Evolutionary conservation across 2,797 vertebrate genomes (phyloP).

Genomic region (Anguilla obscura): DNA sequence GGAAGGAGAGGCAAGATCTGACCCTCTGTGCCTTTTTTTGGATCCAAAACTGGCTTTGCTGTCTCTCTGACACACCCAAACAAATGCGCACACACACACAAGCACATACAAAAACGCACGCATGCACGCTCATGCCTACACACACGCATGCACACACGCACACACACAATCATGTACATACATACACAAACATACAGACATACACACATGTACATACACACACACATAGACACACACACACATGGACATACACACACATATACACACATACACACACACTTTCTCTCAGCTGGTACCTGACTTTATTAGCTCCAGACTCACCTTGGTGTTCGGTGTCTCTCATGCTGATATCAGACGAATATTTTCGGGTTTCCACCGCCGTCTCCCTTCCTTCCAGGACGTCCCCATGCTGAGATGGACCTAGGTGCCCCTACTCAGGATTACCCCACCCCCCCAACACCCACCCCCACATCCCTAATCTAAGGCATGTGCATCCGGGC

Average conservation of each 20-base stretch:
- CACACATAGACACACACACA: neutral
- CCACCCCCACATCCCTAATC: slow-evolving; percentile 69
- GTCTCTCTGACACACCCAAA: neutral
- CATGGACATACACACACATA: slow-evolving; percentile 34
- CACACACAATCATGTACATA: neutral
- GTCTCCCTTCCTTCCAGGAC: slow-evolving; percentile 50
- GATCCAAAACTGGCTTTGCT: neutral
- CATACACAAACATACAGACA: too few species aligned
- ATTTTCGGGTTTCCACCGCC: slow-evolving; percentile 61
- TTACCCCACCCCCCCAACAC: slow-evolving; percentile 52
- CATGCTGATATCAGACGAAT: slow-evolving; percentile 55
- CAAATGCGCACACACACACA: neutral
- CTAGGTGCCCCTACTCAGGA: slow-evolving; percentile 54
- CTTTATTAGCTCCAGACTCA: slow-evolving; percentile 65
- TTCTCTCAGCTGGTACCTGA: slow-evolving; percentile 62
- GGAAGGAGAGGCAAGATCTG: neutral
- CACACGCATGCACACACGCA: too few species aligned
- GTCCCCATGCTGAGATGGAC: slow-evolving; percentile 60
- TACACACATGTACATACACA: too few species aligned
- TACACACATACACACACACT: slow-evolving; percentile 8
- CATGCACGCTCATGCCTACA: neutral
- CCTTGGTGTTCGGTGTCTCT: slow-evolving; percentile 51
- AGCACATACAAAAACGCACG: neutral
- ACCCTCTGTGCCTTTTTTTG: neutral
- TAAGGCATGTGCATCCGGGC: slow-evolving; percentile 70